phyloP scores from a whole-genome alignment of 2,888 invertebrate species.

The Gandaritis pyraliata region DNA sequence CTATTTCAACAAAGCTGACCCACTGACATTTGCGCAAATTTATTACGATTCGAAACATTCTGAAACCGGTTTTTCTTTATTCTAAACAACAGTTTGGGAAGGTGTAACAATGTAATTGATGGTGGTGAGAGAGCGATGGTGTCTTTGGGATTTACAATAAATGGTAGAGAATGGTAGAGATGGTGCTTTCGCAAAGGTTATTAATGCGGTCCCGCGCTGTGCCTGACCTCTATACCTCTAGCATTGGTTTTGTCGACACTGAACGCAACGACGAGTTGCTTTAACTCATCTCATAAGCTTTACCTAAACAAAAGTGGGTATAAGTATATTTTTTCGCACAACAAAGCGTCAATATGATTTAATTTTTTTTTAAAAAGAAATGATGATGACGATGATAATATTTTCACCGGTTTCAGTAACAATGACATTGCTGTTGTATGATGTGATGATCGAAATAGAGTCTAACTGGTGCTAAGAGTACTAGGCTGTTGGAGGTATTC shows the following conservation, averaged over 20 bases:
- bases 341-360: too few species aligned
- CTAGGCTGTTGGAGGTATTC: not conserved
- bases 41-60: conserved; percentile 28
- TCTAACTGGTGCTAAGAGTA: conserved; percentile 2
- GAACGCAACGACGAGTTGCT: too few species aligned
- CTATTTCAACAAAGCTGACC: conserved; percentile 32
- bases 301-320: too few species aligned
- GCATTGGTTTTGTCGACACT: not conserved
- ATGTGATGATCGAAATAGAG: too few species aligned
- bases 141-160: conserved; percentile 16
- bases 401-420: too few species aligned
- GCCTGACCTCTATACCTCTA: conserved; percentile 27
- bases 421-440: too few species aligned
- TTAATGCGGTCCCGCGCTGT: conserved; percentile 20
- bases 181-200: conserved; percentile 35
- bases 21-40: conserved; percentile 35
- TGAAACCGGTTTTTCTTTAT: conserved; percentile 24
- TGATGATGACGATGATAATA: too few species aligned
- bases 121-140: conserved; percentile 25
- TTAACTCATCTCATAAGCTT: too few species aligned
- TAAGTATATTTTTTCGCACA: too few species aligned
- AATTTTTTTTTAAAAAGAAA: too few species aligned
- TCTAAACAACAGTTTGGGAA: conserved; percentile 13
- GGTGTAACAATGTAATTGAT: conserved; percentile 33
- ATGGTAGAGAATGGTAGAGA: conserved; percentile 11